Conservation (phyloP, 2,888 invertebrate genomes). For the Melanostoma scalare region DNA sequence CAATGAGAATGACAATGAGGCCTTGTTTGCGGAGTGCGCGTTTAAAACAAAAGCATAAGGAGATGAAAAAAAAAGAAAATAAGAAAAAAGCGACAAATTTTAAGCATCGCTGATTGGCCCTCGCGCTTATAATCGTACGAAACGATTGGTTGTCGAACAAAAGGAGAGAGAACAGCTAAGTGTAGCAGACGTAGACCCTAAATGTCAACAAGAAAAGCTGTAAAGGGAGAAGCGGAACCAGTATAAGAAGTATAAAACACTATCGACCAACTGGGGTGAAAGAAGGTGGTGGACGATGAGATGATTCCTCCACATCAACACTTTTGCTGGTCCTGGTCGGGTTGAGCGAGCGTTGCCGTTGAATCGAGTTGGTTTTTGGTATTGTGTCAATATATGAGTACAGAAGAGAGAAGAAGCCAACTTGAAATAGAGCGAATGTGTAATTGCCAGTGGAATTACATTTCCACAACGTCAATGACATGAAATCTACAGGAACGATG, state of each 20-base stretch:
- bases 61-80: slow-evolving; percentile 16
- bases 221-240: slow-evolving; percentile 55
- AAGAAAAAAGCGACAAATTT: slow-evolving; percentile 68
- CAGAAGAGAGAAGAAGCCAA: slow-evolving; percentile 16
- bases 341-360: too few species aligned
- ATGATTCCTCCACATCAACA: slow-evolving; percentile 1
- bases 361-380: background rate
- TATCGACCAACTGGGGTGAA: slow-evolving; percentile 15
- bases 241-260: slow-evolving; percentile 45
- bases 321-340: too few species aligned
- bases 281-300: slow-evolving; percentile 24
- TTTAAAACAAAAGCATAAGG: slow-evolving; percentile 66
- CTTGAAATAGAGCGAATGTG: slow-evolving; percentile 46
- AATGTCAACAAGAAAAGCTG: slow-evolving; percentile 63
- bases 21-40: slow-evolving; percentile 54
- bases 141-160: slow-evolving; percentile 71
- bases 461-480: slow-evolving; percentile 16
- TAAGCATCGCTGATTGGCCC: slow-evolving; percentile 73
- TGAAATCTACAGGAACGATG: slow-evolving; percentile 7
- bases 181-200: slow-evolving; percentile 63
- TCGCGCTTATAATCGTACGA: slow-evolving; percentile 72
- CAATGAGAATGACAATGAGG: slow-evolving; percentile 1
- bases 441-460: slow-evolving; percentile 51
- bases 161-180: slow-evolving; percentile 64
- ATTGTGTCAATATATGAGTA: slow-evolving; percentile 38